These are phyloP conservation scores for Hirudinaria manillensis DNA, from an alignment of 2,888 invertebrate species.

Conservation along the genomic window DNA sequence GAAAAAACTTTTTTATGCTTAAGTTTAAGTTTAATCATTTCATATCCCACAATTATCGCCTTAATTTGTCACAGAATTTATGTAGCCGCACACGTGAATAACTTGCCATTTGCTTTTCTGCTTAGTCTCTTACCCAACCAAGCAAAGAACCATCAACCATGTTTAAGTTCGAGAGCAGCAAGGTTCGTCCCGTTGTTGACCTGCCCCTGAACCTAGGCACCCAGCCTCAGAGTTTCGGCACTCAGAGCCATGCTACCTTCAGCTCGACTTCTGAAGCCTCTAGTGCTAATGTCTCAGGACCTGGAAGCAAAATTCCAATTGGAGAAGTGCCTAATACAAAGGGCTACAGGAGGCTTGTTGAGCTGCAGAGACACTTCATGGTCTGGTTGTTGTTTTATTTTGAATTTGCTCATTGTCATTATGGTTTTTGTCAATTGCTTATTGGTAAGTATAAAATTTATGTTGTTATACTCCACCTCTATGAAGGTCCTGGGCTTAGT, in stretches of 20 bases:
- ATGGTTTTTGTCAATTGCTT: constrained; percentile 14
- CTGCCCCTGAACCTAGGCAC: constrained; percentile 7
- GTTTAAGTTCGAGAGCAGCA: constrained; percentile 30
- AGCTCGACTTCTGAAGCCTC: neutral
- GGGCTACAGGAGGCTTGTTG: constrained; percentile 21
- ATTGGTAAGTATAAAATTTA: neutral
- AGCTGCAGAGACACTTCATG: constrained; percentile 25
- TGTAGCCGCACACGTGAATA: no score
- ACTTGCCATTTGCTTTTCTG: no score
- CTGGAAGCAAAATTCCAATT: neutral
- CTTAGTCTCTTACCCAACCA: no score
- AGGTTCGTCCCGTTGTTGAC: constrained; percentile 25
- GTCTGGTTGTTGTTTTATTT: neutral
- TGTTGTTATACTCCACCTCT: no score
- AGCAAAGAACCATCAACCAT: neutral
- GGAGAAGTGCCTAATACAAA: constrained; percentile 26
- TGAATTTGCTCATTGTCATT: no score
- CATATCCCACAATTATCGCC: no score
- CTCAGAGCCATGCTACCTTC: neutral
- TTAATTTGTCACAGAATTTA: no score
- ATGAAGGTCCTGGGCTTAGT: no score
- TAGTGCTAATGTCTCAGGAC: neutral
- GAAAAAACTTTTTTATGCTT: neutral
- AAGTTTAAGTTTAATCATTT: neutral
- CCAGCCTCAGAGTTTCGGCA: neutral